Percentiles rank a stretch among this genome's conserved stretches.
Conservation (phyloP, 1,140 invertebrate genomes). For the Aphis gossypii region DNA sequence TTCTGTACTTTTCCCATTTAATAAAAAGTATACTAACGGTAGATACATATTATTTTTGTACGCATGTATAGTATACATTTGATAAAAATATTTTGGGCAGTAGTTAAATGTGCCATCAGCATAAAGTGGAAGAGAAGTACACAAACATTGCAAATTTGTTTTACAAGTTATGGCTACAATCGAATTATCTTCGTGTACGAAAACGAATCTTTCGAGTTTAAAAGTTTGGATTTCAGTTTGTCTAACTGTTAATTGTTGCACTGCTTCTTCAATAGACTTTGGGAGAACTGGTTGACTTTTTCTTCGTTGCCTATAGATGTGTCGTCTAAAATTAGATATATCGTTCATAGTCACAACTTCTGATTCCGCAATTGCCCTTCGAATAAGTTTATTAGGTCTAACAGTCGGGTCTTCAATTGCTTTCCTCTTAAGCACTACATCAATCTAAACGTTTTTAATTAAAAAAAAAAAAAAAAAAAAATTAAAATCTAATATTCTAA, state of each 20-base stretch:
- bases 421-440: not conserved
- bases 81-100: not conserved
- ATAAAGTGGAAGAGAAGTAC: not conserved
- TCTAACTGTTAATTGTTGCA: not conserved
- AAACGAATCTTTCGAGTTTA: not conserved
- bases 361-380: not conserved
- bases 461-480: no score
- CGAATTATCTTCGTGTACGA: not conserved
- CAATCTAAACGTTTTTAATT: not conserved
- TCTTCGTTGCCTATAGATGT: slow-evolving; percentile 18
- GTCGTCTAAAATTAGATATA: not conserved
- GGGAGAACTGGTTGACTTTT: slow-evolving; percentile 33
- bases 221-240: not conserved
- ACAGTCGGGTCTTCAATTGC: not conserved
- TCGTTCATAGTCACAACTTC: not conserved
- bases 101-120: not conserved
- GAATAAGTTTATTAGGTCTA: not conserved
- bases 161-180: not conserved
- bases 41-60: not conserved
- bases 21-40: not conserved
- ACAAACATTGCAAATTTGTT: slow-evolving; percentile 3
- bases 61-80: not conserved
- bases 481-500: no score
- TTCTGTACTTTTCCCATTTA: not conserved
- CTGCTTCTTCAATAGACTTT: slow-evolving; percentile 29